These are phyloP conservation scores for Bryconaethiops microstoma DNA, from an alignment of 2,797 vertebrate species.

Conservation along the genomic window DNA sequence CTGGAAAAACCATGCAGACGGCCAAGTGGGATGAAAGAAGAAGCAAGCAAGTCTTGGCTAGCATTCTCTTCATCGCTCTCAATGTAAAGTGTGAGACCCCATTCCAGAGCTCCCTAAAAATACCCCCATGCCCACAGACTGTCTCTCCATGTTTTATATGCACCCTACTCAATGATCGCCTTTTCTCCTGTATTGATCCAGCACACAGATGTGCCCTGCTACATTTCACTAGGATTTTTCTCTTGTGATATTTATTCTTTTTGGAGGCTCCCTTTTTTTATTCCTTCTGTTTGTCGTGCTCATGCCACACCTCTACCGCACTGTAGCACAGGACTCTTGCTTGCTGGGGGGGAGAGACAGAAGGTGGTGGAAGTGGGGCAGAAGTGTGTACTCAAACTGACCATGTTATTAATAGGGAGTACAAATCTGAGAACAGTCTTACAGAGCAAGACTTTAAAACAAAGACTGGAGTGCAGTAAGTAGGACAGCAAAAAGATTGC, in stretches of 20 bases:
- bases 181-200: constrained; percentile 10
- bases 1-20: constrained; percentile 28
- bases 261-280: constrained; percentile 10
- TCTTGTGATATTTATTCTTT: constrained; percentile 1
- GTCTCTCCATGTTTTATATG: constrained; percentile 22
- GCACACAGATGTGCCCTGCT: background rate
- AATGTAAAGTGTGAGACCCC: constrained; percentile 32
- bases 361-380: constrained; percentile 19
- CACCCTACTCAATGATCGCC: background rate
- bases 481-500: background rate
- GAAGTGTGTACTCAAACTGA: constrained; percentile 29
- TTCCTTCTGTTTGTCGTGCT: background rate
- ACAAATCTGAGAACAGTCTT: constrained; percentile 27
- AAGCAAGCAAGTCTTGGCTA: constrained; percentile 32
- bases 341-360: constrained; percentile 17
- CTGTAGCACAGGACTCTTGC: constrained; percentile 2
- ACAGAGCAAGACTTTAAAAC: constrained; percentile 36
- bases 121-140: constrained; percentile 18
- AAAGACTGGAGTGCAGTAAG: constrained; percentile 16
- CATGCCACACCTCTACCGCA: background rate
- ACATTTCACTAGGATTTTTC: background rate
- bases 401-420: constrained; percentile 35
- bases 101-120: constrained; percentile 47
- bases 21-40: constrained; percentile 31
- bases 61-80: constrained; percentile 30